phyloP scores from a whole-genome alignment of 2,888 invertebrate species.

The Dusona sp. region DNA sequence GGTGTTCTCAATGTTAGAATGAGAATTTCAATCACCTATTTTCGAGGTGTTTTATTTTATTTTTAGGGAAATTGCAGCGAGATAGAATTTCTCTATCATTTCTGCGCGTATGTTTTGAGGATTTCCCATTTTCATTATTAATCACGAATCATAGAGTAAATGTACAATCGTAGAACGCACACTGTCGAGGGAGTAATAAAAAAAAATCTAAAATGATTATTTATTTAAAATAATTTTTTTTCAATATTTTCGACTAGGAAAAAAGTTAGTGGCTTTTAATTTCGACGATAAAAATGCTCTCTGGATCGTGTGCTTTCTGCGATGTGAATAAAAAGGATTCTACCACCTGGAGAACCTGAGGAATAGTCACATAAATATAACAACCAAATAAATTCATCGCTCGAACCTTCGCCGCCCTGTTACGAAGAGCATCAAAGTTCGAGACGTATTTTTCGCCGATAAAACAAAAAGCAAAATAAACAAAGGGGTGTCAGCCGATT shows the following conservation, averaged over 20 bases:
- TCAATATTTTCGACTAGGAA: not conserved
- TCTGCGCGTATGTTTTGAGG: conserved; percentile 37
- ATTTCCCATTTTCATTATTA: conserved; percentile 31
- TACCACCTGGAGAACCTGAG: conserved; percentile 22
- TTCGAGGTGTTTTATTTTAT: not conserved
- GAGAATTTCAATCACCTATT: conserved; percentile 50
- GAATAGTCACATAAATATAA: conserved; percentile 7
- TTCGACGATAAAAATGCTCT: not conserved
- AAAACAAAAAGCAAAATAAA: not conserved
- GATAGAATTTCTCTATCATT: conserved; percentile 10
- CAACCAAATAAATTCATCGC: conserved; percentile 8
- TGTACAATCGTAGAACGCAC: conserved; percentile 19
- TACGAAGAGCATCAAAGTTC: conserved; percentile 52
- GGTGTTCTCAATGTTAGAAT: conserved; percentile 64
- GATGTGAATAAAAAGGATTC: conserved; percentile 3
- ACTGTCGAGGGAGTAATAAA: not conserved
- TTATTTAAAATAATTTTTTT: not conserved
- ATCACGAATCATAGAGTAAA: not conserved
- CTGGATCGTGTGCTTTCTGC: conserved; percentile 31
- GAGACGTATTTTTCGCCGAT: conserved; percentile 1
- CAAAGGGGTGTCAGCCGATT: not conserved
- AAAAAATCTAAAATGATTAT: not conserved
- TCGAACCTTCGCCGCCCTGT: conserved; percentile 43
- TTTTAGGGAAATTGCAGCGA: conserved; percentile 24
- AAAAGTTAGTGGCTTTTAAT: not conserved